Base-by-base conservation (phyloP, 1,140 invertebrate genomes). In the Himalopsyche phryganea region DNA sequence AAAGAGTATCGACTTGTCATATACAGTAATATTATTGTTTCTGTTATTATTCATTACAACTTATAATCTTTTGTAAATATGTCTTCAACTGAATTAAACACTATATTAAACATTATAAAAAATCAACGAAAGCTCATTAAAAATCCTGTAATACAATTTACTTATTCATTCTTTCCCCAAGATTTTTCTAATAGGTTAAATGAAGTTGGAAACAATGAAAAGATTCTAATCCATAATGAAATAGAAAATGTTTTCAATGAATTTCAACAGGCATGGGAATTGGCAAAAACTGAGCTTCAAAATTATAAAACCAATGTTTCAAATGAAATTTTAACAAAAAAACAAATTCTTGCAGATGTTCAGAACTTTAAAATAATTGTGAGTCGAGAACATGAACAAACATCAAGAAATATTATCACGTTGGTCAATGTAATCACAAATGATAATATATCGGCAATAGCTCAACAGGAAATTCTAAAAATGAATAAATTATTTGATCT, bases 131-230 rank as follows among this genome's bases (percentile, higher is more conserved):
- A 11, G 18, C 18, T 15, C 11, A 6, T 45, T 2, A 19, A 45
- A 45, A 45, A 2, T 45, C 47, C 54, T n/a, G 17, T 57, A 14
- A 10, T 57, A 2, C 36, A 57, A 50, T 57, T 57, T 20, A 50
- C 32, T 33, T 42, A 19, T 19, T 23, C 41, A 28, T 20, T 13
- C 42, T 41, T 33, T 20, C 47, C 54, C 11, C 19, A 35, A 47
- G 48, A 57, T 28, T 33, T 18, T 9, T 19, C 11, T 7, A 17
- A 42, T 17, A 33, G 15, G 4, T 50, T 57, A 44, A 17, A 50
- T 6, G 14, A 2, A 2, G 11, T 17, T 6, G 14, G 23, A 50
- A 42, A 44, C 50, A 18, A 32, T 50, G 19, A 17, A 35, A 19
- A 17, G 50, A 6, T 35, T 20, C 44, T 50, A 14, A 44, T 32